phyloP scores from a whole-genome alignment of 2,888 invertebrate genomes.

The Oxystoma pomonae region DNA sequence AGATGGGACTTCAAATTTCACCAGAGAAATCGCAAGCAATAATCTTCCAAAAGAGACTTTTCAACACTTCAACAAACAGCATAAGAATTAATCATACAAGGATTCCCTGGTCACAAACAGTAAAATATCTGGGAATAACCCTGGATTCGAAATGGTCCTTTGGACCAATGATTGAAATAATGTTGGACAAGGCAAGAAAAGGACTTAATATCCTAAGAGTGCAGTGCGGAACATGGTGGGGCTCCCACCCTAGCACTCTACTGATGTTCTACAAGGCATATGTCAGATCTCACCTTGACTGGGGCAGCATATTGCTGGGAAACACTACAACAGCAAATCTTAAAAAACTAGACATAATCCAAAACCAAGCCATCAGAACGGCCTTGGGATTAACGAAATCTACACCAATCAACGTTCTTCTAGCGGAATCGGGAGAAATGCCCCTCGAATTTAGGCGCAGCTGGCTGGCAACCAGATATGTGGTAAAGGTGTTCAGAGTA shows the following conservation, averaged over 20 bases:
- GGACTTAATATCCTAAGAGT: not conserved
- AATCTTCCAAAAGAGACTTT: not conserved
- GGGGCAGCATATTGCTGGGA: not conserved
- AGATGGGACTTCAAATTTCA: not conserved
- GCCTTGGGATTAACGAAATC: too few species aligned
- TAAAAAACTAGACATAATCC: too few species aligned
- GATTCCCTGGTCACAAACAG: not conserved
- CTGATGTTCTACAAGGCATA: not conserved
- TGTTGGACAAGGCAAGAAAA: not conserved
- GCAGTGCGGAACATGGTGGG: not conserved
- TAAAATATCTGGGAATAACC: not conserved
- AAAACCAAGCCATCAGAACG: too few species aligned
- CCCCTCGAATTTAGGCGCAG: too few species aligned
- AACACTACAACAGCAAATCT: too few species aligned
- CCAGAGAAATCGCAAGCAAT: not conserved
- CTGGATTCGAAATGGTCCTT: not conserved
- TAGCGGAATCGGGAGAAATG: too few species aligned
- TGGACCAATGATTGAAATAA: not conserved
- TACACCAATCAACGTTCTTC: too few species aligned
- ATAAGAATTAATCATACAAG: not conserved
- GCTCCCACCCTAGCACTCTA: not conserved
- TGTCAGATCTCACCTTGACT: not conserved
- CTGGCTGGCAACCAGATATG: too few species aligned
- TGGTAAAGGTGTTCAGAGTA: too few species aligned
- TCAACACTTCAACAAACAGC: not conserved